Percentiles rank a stretch among this genome's conserved stretches.
Evolutionary conservation across 2,113 vertebrate species (phyloP).

Genomic region (Lophura nycthemera): DNA sequence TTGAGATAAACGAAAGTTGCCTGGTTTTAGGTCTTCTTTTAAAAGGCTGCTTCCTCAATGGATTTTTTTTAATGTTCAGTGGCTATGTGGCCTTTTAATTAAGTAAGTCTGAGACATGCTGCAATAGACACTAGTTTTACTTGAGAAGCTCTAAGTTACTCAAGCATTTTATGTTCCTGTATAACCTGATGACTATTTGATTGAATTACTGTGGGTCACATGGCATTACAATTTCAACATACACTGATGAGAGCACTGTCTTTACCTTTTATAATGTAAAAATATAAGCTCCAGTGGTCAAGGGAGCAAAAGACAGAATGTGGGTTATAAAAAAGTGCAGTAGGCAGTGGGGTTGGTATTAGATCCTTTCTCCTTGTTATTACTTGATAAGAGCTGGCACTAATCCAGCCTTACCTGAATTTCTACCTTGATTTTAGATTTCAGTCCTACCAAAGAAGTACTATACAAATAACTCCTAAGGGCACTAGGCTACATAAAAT

Average conservation of each 20-base stretch:
- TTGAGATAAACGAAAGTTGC: not conserved
- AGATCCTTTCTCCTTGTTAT: not conserved
- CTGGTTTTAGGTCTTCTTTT: not conserved
- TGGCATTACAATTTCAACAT: not conserved
- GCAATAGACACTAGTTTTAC: not conserved
- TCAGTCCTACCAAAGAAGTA: not conserved
- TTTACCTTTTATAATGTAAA: not conserved
- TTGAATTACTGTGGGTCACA: not conserved
- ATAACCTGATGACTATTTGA: not conserved
- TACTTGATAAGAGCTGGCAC: not conserved
- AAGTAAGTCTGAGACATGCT: not conserved
- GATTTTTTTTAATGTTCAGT: not conserved
- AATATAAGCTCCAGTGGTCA: not conserved
- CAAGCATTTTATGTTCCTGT: not conserved
- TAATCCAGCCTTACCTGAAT: not conserved
- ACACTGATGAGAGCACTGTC: not conserved
- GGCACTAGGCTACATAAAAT: not conserved
- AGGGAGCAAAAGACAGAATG: not conserved
- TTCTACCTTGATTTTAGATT: not conserved
- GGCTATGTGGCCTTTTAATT: not conserved
- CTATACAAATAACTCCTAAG: not conserved
- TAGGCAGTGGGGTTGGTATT: not conserved
- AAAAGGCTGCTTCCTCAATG: not conserved
- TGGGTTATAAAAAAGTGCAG: not conserved
- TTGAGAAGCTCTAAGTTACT: not conserved